Evolutionary conservation across 2,888 invertebrate genomes (phyloP), one percentile per base, ranked within the genome.

Genomic region (Salticus scenicus): DNA sequence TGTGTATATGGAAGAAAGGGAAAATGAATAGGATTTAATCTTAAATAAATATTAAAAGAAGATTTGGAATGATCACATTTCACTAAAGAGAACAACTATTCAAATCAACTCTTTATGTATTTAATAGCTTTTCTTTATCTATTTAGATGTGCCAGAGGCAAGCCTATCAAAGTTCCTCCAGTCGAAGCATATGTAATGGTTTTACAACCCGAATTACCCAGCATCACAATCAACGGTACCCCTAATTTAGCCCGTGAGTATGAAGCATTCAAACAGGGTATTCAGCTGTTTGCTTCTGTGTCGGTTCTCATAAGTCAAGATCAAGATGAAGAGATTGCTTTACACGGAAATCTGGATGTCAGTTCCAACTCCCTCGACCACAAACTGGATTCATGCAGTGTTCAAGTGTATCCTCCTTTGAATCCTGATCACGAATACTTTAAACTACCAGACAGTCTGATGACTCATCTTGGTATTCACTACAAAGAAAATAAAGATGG

Each of bases 371-470:
- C 83, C 17, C 72, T 85, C 24, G 87, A 88, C 17, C 94, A 95
- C 91, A 94, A 95, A 91, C 92, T 98, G 89, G 98, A 98, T 91
- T 96, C 97, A 76, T 99, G 99, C 92, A 95, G 96, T 87, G 95
- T 99, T 80, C 95, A 96, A 66, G 97, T 98, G 84, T 97, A 97
- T 91, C 98, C 98, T 41, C 96, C 97, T 8, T 92, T 99, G 89
- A 97, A 98, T 93, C 97, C 98, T 8, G 98, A 98, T 92, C 97
- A 98, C 91, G 99, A 99, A 92, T 96, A 95, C 89, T 93, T 97
- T 88, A 93, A 94, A 31, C 93, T 97, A 87, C 96, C 96, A 0
- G 94, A 94, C 87, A 94, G 94, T 83, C 93, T 95, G 91, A 93
- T 97, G 88, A 93, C 94, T 88, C 93, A 94, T 89, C 94, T 95